phyloP scores from a whole-genome alignment of 2,113 vertebrate species.

The Puma concolor region DNA sequence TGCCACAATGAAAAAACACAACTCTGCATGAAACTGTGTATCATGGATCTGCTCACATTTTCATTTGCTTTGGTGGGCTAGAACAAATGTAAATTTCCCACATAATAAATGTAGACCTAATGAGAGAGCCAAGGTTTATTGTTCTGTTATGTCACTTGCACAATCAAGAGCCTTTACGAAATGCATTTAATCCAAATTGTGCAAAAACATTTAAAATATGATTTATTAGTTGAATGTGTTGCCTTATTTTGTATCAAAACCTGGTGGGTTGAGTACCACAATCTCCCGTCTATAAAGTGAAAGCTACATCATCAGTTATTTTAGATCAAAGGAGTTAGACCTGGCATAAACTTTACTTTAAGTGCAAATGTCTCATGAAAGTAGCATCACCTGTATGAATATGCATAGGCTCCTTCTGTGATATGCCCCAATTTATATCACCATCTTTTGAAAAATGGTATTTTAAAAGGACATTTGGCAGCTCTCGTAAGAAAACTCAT shows the following conservation, averaged over 20 bases:
- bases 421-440: not conserved
- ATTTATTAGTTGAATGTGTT: not conserved
- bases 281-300: not conserved
- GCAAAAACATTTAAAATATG: not conserved
- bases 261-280: not conserved
- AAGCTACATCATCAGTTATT: not conserved
- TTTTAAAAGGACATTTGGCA: not conserved
- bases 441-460: conserved; percentile 9
- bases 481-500: not conserved
- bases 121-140: not conserved
- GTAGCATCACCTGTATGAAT: not conserved
- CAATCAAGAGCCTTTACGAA: not conserved
- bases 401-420: not conserved
- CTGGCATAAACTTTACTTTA: not conserved
- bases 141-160: not conserved
- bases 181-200: not conserved
- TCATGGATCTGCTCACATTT: not conserved
- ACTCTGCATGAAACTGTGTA: not conserved
- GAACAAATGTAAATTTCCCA: not conserved
- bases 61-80: not conserved
- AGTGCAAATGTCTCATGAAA: not conserved
- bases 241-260: not conserved
- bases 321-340: conserved; percentile 1
- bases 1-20: not conserved
- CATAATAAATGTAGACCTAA: not conserved